Base-by-base conservation (phyloP, 2,113 vertebrate genomes). In the Calidris pygmaea region DNA sequence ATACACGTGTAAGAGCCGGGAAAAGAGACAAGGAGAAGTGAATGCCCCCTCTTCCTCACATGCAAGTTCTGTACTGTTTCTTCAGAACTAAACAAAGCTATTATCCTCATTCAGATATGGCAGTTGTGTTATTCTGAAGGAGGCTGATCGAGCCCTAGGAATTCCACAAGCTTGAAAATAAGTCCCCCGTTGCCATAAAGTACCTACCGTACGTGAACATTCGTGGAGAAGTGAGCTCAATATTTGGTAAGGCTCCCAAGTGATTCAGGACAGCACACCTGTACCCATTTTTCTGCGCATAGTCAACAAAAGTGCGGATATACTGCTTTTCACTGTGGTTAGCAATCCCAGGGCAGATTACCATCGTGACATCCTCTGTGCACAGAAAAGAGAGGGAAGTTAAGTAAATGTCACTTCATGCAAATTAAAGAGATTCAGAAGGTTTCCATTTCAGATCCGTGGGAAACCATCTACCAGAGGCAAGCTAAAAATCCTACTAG, bases 301-400 rank as follows among this genome's bases (percentile, higher is more conserved):
- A 98, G 97, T 99, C 99, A 59, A 99, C 99, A 43, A 99, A 99
- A 27, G 99, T 99, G 65, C 99, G 98, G 97, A 99, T 99, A 87
- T 99, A 99, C 94, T 99, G 99, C 97, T 99, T 99, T 97, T 99
- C 99, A 37, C 99, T 99, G 94, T 99, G 99, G 97, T 99, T 99
- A 56, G 99, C 99, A 34, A 99, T 99, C 45, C 99, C 99, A 0
- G 99, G 99, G 92, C 99, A 99, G 97, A 99, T 99, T 76, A 99
- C 99, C 99, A 99, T 99, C 55, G 99, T 99, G 96, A 99, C 95
- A 74, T 99, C 99, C 89, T 99, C 99, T 99, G 97, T n/a, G 91
- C 75, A 89, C 88, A 84, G 58, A 80, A 67, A 67, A 55, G 53
- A 78, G 10, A 90, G 30, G 39, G 27, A 87, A 93, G 92, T 92